Evolutionary conservation across 2,888 invertebrate species (phyloP).

Genomic region (Blera fallax): DNA sequence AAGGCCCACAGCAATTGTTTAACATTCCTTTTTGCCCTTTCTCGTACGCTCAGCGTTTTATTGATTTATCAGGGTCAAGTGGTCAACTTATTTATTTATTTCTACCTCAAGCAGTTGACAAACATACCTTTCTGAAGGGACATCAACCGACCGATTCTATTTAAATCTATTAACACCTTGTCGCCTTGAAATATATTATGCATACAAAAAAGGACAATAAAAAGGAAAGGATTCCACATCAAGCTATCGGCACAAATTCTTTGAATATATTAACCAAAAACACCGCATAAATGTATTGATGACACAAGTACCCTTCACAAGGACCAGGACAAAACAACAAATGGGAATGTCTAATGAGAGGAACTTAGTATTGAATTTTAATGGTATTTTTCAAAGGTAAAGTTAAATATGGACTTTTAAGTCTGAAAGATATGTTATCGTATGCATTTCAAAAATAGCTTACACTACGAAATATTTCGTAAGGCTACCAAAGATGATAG

Average conservation of each 20-base stretch:
- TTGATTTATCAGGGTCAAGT: conserved; percentile 13
- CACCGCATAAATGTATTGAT: not conserved
- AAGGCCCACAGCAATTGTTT: not conserved
- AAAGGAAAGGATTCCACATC: conserved; percentile 5
- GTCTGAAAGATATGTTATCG: not conserved
- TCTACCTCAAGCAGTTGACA: not conserved
- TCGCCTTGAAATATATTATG: not conserved
- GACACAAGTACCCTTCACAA: not conserved
- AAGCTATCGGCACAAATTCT: not conserved
- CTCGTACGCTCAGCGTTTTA: not conserved
- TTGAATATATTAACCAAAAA: not conserved
- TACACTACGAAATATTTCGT: not conserved
- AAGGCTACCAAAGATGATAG: not conserved
- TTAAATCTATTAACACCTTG: conserved; percentile 37
- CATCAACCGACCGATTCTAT: not conserved
- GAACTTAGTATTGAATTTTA: no score
- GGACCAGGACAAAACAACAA: not conserved
- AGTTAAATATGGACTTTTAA: not conserved
- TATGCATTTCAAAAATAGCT: not conserved
- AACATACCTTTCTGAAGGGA: not conserved
- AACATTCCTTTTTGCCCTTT: not conserved
- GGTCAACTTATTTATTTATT: conserved; percentile 7
- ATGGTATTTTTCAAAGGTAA: not conserved
- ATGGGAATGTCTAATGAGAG: no score
- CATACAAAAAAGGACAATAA: not conserved